Evolutionary conservation across 1,140 invertebrate genomes (phyloP), one percentile per base, ranked within the genome.

Genomic region (Magallana angulata): DNA sequence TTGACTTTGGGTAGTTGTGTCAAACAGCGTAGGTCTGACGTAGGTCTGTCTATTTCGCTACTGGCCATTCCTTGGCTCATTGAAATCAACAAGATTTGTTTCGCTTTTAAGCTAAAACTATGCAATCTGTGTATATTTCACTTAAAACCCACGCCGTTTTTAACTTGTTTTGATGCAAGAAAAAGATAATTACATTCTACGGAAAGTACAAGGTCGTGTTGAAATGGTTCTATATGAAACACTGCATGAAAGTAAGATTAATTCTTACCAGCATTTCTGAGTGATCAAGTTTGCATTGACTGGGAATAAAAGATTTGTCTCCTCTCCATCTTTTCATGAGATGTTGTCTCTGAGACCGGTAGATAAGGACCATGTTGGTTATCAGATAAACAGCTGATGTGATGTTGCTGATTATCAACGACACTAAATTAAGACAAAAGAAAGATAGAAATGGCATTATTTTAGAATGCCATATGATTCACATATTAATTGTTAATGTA

Each of bases 271-370:
- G 11, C 68, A 76, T 76, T 11, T 76, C 68, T 11, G 24, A 8
- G 24, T 76, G 68, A 5, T 11, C 36, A 30, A 30, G 68, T 9
- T 12, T 76, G 36, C 68, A 76, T 30, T 76, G 24, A 30, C 7
- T 30, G 1, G 68, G 68, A 76, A 76, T 76, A 30, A 76, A 76
- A 76, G 68, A 76, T 11, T 30, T 24, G 68, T 76, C 68, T 76
- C 68, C 68, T 76, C 24, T 76, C 68, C 68, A 76, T 76, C 8
- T 76, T 24, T 12, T 18, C 11, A 30, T 76, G 7, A 76, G 24
- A 76, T 76, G 68, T 76, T 76, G 68, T 36, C 68, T 76, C 68
- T 76, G 68, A 30, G 68, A 76, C 0, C 68, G 68, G 24, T 76
- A 76, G 9, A 76, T 76, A 30, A 76, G 24, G 68, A 76, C 9